Percentiles rank a stretch among this genome's conserved stretches.
Evolutionary conservation across 2,888 invertebrate species (phyloP).

Genomic region (Caenorhabditis zanzibari): DNA sequence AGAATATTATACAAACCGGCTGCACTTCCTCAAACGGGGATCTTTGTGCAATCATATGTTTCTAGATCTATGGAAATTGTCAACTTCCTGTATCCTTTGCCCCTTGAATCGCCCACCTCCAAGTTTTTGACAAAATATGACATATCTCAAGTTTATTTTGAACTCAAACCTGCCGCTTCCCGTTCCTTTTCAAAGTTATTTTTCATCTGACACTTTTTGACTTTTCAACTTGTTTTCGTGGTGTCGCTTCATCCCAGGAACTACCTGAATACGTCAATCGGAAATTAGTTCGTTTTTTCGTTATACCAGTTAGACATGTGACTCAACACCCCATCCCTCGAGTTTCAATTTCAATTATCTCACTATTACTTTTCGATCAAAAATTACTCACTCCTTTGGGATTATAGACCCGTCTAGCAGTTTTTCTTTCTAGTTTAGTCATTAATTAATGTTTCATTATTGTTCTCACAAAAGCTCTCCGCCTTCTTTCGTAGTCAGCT

Average conservation of each 20-base stretch:
- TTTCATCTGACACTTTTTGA: slow-evolving; percentile 18
- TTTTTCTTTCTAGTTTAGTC: slow-evolving; percentile 8
- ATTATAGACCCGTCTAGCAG: neutral
- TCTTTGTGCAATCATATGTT: slow-evolving; percentile 4
- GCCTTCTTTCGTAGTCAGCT: slow-evolving; percentile 1
- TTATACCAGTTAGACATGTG: neutral
- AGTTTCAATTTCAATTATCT: slow-evolving; percentile 28
- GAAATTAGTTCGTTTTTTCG: neutral
- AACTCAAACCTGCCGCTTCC: neutral
- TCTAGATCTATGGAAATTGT: neutral
- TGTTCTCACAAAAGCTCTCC: neutral
- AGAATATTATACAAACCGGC: neutral
- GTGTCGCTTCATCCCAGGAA: neutral
- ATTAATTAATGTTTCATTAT: slow-evolving; percentile 2
- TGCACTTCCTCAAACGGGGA: neutral
- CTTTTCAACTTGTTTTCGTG: slow-evolving; percentile 25
- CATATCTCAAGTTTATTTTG: neutral
- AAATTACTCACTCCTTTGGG: neutral
- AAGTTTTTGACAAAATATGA: too few species aligned
- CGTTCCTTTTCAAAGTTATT: slow-evolving; percentile 13
- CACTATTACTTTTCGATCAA: slow-evolving; percentile 13
- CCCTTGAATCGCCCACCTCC: too few species aligned
- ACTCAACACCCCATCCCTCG: slow-evolving; percentile 5
- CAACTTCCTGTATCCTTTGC: too few species aligned
- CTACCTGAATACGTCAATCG: slow-evolving; percentile 4